phyloP scores from a whole-genome alignment of 2,113 vertebrate genomes.

The Australoheros scitulus region DNA sequence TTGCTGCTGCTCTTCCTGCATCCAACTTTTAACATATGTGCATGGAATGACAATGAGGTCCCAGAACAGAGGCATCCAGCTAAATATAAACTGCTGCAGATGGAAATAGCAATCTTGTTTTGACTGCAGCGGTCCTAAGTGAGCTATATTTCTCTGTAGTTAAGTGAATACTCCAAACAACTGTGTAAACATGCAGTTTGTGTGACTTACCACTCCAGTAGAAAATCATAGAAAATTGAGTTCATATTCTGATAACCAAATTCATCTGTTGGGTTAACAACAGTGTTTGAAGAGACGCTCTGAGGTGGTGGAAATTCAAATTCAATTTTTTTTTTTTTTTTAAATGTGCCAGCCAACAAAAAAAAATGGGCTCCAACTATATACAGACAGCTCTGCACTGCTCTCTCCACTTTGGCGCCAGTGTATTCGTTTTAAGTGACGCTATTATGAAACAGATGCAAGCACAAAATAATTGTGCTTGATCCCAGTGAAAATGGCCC shows the following conservation, averaged over 20 bases:
- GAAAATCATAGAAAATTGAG: background rate
- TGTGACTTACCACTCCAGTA: background rate
- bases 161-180: background rate
- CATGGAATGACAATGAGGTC: background rate
- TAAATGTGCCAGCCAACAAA: constrained; percentile 1
- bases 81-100: constrained; percentile 3
- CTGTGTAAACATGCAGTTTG: constrained; percentile 3
- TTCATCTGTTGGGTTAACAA: background rate
- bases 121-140: background rate
- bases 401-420: background rate
- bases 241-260: constrained; percentile 12
- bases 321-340: background rate
- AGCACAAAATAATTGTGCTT: background rate
- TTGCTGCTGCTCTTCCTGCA: background rate
- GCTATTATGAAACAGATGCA: background rate
- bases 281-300: constrained; percentile 24
- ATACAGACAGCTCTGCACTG: background rate
- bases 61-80: background rate
- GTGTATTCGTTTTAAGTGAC: background rate
- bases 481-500: constrained; percentile 5
- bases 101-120: constrained; percentile 2
- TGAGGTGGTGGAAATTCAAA: constrained; percentile 5
- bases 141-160: constrained; percentile 2
- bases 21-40: background rate
- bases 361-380: constrained; percentile 7